Base-by-base conservation (phyloP, 2,888 invertebrate genomes). In the Timema cristinae region DNA sequence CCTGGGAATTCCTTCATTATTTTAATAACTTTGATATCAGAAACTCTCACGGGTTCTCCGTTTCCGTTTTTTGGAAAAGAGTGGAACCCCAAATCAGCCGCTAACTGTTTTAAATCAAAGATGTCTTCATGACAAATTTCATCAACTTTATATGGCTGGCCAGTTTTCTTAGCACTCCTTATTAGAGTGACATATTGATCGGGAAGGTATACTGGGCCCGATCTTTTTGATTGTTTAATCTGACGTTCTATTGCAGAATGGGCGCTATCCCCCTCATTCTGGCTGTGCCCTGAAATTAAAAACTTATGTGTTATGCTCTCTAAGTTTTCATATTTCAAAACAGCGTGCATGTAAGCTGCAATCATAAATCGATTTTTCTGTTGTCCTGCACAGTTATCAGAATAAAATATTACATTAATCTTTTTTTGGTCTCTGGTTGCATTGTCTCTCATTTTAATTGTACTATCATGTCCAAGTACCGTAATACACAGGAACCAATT, bases 371-470 rank as follows among this genome's bases (percentile, higher is more conserved):
- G 73, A 71, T 77, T 78, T 74, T 79, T 78, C 54, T 78, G 73
- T 69, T 77, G 78, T 2, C 77, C 77, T 52, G 72, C 47, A 68
- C 79, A 79, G 71, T 78, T 79, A 70, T 79, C 78, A 11, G 77
- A 76, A 74, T 77, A 79, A 66, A 79, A 77, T 11, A 74, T 50
- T 50, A 75, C 15, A 67, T 67, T 48, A 5, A 59, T 69, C 50
- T 15, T 32, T 8, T 59, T 8, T 2, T n/a, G 32, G 32, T 59
- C 13, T 9, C 32, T 15, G 9, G 59, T 59, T 59, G n/a, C 32
- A 7, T 75, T 71, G 13, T 68, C 32, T 6, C 1, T 32, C 32
- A 2, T 32, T 32, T 32, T 32, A 32, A 32, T 66, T 66, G 13
- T 16, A 6, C n/a, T 7, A 66, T 13, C 16, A 68, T 69, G 70